Conservation (phyloP, 2,797 vertebrate genomes). For the Ciconia nigra region DNA sequence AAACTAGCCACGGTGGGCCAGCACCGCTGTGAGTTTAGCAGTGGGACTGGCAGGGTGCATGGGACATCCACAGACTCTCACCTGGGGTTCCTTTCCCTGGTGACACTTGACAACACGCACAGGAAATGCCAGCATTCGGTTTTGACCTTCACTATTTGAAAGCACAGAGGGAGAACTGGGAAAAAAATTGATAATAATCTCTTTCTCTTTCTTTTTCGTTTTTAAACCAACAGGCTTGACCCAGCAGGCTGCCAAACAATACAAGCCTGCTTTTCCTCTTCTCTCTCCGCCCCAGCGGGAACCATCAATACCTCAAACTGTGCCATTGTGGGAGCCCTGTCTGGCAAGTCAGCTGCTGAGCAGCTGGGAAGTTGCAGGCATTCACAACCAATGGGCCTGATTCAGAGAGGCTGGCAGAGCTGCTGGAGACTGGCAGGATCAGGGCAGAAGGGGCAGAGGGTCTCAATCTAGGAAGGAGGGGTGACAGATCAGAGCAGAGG, state of each 20-base stretch:
- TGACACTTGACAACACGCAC: not conserved
- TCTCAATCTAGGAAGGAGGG: not conserved
- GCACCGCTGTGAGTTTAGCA: not conserved
- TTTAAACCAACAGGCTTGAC: not conserved
- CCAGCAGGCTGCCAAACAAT: not conserved
- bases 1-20: rapidly evolving
- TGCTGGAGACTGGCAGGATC: not conserved
- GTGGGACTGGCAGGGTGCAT: not conserved
- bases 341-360: not conserved
- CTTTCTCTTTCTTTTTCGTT: not conserved
- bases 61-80: not conserved
- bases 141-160: not conserved
- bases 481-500: not conserved
- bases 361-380: not conserved
- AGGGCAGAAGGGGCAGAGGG: not conserved
- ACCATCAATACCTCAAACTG: not conserved
- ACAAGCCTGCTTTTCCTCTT: not conserved
- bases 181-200: not conserved
- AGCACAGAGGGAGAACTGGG: not conserved
- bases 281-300: not conserved
- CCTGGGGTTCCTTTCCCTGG: not conserved
- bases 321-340: not conserved
- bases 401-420: not conserved
- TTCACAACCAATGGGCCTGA: not conserved
- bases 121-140: not conserved